Base-by-base conservation (phyloP, 2,888 invertebrate genomes). In the Ochlodes sylvanus region DNA sequence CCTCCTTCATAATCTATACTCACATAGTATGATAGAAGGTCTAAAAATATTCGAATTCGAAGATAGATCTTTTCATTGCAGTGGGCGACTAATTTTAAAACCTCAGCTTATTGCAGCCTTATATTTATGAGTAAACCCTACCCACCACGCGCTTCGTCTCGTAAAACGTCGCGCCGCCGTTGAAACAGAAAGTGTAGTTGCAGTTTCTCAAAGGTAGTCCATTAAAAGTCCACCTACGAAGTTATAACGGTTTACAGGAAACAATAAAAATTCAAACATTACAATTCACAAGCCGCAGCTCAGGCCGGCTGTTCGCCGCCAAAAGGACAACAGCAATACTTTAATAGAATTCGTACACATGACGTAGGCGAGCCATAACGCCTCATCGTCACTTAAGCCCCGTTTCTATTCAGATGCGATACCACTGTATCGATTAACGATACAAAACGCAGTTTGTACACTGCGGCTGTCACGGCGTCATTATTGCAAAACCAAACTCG, bases 401-500 rank as follows among this genome's bases (percentile, higher is more conserved):
- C 78, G 77, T 85, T 83, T 84, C 81, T 84, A 86, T 86, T 83
- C 83, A 76, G 76, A 77, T 75, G 71, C 79, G 77, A 80, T 82
- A 77, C 77, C 76, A 75, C 73, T 75, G 74, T 82, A 87, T 86
- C 85, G 88, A 87, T 87, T 86, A 86, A 85, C 83, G 79, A 83
- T 84, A 85, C 82, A 81, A 83, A 86, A 84, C 82, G 84, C 83
- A 85, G 79, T 82, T 80, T 79, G 82, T 83, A 80, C 82, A 80
- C 78, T 77, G 78, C 79, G 77, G 78, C 81, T 85, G 86, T 86
- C 88, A 85, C 79, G 78, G 83, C 81, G 85, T 87, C 88, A 88
- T 87, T 89, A 89, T 83, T 84, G 85, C 86, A 85, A 85, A 85
- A 82, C 83, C 80, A 73, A 79, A 80, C 80, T 84, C 79, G 79